Conservation (phyloP, 1,140 invertebrate genomes). For the Nilaparvata lugens region DNA sequence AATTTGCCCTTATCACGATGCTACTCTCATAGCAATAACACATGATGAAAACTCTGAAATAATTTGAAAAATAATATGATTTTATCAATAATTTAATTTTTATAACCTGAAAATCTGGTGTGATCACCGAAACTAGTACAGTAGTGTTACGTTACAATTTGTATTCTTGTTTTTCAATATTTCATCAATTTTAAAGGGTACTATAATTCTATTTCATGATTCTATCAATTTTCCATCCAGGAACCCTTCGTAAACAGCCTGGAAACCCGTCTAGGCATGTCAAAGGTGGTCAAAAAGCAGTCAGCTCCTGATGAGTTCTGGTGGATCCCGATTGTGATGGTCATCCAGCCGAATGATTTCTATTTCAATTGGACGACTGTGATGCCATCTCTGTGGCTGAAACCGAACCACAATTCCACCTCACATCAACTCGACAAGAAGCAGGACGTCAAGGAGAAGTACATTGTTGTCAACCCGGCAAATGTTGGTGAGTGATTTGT, state of each 20-base stretch:
- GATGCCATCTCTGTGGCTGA: slow-evolving; percentile 14
- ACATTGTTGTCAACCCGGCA: slow-evolving; percentile 65
- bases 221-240: slow-evolving; percentile 13
- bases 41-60: too few relatives aligned
- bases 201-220: too few relatives aligned
- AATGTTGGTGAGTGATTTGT: slow-evolving; percentile 51
- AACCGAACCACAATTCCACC: slow-evolving; percentile 13
- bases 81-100: too few relatives aligned
- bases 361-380: not conserved
- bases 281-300: slow-evolving; percentile 23
- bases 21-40: too few relatives aligned
- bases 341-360: not conserved
- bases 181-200: too few relatives aligned
- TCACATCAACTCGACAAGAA: not conserved
- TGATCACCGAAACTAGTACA: too few relatives aligned
- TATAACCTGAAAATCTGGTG: too few relatives aligned
- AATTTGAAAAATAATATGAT: too few relatives aligned
- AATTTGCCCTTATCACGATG: too few relatives aligned
- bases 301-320: slow-evolving; percentile 16
- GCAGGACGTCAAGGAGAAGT: slow-evolving; percentile 12
- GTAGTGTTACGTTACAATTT: too few relatives aligned
- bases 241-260: slow-evolving; percentile 26
- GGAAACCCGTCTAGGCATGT: slow-evolving; percentile 17
- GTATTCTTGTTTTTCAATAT: too few relatives aligned
- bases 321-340: slow-evolving; percentile 21